Conservation (phyloP, 2,888 invertebrate species). For the Tridacna gigas region DNA sequence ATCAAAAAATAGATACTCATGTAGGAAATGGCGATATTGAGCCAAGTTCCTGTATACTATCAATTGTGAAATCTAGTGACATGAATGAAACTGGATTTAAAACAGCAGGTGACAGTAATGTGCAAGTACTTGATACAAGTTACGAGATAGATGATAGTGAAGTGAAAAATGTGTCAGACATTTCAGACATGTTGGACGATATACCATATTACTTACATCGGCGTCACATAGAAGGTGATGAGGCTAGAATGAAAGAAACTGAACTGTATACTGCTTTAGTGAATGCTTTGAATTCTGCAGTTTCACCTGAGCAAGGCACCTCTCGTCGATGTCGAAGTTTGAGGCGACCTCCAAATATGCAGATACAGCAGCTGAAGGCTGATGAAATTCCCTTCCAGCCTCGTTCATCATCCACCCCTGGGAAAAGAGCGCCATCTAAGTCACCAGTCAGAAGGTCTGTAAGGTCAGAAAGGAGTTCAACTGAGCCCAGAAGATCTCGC, state of each 20-base stretch:
- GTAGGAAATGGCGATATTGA: not conserved
- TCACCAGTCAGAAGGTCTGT: conserved; percentile 58
- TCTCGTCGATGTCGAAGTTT: conserved; percentile 63
- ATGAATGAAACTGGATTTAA: not conserved
- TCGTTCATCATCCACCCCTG: conserved; percentile 50
- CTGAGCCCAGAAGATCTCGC: conserved; percentile 39
- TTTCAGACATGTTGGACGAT: conserved; percentile 78
- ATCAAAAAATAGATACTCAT: not conserved
- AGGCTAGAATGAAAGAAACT: conserved; percentile 58
- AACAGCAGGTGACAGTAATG: not conserved
- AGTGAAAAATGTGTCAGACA: conserved; percentile 8
- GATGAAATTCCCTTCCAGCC: conserved; percentile 66
- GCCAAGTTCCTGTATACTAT: conserved; percentile 64
- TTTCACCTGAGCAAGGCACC: conserved; percentile 20
- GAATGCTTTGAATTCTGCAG: conserved; percentile 56
- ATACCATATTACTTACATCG: conserved; percentile 81
- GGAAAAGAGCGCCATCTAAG: conserved; percentile 56
- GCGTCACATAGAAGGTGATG: conserved; percentile 64
- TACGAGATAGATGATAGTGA: conserved; percentile 14
- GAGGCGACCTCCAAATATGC: conserved; percentile 68
- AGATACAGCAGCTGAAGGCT: conserved; percentile 69
- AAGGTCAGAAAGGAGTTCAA: conserved; percentile 33
- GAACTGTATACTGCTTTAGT: conserved; percentile 64
- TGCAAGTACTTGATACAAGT: conserved; percentile 9
- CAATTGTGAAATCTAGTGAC: conserved; percentile 47